A percentile compares a stretch with the other conserved stretches of the same genome.
Evolutionary conservation across 2,113 vertebrate species (phyloP).

Genomic region (Pseudopodoces humilis): DNA sequence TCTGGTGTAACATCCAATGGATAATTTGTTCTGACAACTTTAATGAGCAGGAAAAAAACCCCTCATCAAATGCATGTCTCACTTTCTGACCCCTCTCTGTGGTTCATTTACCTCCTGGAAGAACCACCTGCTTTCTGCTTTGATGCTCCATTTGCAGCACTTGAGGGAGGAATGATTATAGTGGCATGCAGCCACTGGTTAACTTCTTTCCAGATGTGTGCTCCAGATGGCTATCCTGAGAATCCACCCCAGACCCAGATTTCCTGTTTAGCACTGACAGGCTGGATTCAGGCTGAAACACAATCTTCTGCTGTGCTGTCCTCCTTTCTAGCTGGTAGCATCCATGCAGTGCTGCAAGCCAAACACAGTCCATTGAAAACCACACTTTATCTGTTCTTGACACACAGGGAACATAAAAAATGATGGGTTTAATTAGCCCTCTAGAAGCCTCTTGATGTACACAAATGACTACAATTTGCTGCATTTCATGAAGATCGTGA

Average conservation of each 20-base stretch:
- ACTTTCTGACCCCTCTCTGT: slow-evolving; percentile 45
- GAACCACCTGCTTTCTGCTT: slow-evolving; percentile 62
- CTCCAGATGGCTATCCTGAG: slow-evolving; percentile 52
- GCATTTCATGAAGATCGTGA: neutral
- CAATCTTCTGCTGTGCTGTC: neutral
- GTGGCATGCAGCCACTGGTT: slow-evolving; percentile 51
- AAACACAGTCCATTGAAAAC: neutral
- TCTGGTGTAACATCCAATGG: neutral
- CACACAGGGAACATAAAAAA: neutral
- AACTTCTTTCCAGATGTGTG: slow-evolving; percentile 56
- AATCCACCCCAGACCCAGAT: neutral
- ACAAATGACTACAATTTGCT: neutral
- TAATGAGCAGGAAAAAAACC: neutral
- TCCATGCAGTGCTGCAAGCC: neutral
- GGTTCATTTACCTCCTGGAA: slow-evolving; percentile 61
- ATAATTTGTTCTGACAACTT: slow-evolving; percentile 56
- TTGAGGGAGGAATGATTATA: slow-evolving; percentile 49
- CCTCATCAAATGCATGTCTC: neutral
- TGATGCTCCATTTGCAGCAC: slow-evolving; percentile 53
- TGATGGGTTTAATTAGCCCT: neutral
- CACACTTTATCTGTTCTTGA: neutral
- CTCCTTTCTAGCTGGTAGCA: neutral
- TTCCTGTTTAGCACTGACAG: slow-evolving; percentile 14
- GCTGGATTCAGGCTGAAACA: slow-evolving; percentile 14
- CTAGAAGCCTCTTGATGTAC: neutral